Conservation (phyloP, 2,888 invertebrate genomes). For the Diarsia mendica region DNA sequence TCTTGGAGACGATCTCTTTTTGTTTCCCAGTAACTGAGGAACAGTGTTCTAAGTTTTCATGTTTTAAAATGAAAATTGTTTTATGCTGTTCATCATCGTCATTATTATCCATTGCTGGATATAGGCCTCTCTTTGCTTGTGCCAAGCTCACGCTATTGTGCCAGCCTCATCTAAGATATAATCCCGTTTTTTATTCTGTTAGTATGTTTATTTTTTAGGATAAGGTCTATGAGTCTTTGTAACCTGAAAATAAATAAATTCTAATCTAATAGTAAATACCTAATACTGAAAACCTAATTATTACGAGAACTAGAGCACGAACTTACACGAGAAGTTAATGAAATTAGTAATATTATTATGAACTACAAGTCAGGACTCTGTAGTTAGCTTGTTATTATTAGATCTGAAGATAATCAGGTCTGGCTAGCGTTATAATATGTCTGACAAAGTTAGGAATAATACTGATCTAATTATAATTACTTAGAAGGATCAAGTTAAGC, state of each 20-base stretch:
- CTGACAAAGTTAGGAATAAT: not conserved
- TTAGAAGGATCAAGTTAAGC: no score
- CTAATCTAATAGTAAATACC: no score
- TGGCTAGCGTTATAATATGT: not conserved
- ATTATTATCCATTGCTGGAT: no score
- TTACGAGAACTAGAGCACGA: not conserved
- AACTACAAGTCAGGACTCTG: slow-evolving; percentile 15
- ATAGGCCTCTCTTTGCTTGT: no score
- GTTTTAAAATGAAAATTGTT: slow-evolving; percentile 3
- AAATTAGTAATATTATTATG: slow-evolving; percentile 24
- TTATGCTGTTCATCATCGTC: not conserved
- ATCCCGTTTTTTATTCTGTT: no score
- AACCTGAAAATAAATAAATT: no score
- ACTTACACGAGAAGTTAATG: not conserved
- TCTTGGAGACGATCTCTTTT: slow-evolving; percentile 5
- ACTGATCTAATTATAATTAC: not conserved
- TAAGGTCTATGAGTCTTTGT: no score
- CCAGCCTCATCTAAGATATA: no score
- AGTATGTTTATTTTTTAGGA: no score
- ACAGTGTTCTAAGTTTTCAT: not conserved
- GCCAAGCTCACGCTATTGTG: no score
- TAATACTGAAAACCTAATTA: not conserved
- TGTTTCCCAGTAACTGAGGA: not conserved
- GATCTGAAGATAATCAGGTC: not conserved
- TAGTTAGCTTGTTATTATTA: not conserved